phyloP scores from a whole-genome alignment of 2,113 vertebrate genomes.

The Triplophysa siluroides region DNA sequence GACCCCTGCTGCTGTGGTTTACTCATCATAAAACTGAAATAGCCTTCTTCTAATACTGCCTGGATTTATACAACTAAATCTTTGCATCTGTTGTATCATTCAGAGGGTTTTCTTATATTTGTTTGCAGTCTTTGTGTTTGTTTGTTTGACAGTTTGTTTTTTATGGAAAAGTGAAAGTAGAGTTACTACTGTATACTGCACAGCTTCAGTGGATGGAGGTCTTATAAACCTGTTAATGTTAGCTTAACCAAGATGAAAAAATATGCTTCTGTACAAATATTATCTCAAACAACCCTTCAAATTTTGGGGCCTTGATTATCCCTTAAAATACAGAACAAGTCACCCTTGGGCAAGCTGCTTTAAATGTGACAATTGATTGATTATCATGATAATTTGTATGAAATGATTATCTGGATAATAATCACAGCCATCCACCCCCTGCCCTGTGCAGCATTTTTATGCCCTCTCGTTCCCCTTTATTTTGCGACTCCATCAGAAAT shows the following conservation, averaged over 20 bases:
- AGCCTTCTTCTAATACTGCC: too few relatives aligned
- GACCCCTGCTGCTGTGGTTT: neutral
- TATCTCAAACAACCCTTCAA: conserved; percentile 73
- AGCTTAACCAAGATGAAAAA: conserved; percentile 64
- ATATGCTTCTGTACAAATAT: conserved; percentile 68
- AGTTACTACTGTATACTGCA: neutral
- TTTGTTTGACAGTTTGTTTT: too few relatives aligned
- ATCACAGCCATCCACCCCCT: conserved; percentile 60
- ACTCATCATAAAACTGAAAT: conserved; percentile 14
- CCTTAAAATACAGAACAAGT: conserved; percentile 82
- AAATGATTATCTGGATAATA: conserved; percentile 94
- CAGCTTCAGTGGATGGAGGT: conserved; percentile 5
- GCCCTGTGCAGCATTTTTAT: conserved; percentile 68
- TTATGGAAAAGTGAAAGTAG: too few relatives aligned
- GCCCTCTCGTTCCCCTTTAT: conserved; percentile 55
- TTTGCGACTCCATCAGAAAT: conserved; percentile 71
- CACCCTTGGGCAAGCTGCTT: conserved; percentile 72
- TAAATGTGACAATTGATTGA: conserved; percentile 87
- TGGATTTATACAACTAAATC: too few relatives aligned
- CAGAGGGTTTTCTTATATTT: too few relatives aligned
- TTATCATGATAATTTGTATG: conserved; percentile 95
- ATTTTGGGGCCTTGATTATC: conserved; percentile 84
- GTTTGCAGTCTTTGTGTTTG: too few relatives aligned
- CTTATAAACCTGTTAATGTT: conserved; percentile 37
- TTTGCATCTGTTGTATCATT: too few relatives aligned